Evolutionary conservation across 2,888 invertebrate species (phyloP), one percentile per base, ranked within the genome.

Genomic region (Andrena dorsata): DNA sequence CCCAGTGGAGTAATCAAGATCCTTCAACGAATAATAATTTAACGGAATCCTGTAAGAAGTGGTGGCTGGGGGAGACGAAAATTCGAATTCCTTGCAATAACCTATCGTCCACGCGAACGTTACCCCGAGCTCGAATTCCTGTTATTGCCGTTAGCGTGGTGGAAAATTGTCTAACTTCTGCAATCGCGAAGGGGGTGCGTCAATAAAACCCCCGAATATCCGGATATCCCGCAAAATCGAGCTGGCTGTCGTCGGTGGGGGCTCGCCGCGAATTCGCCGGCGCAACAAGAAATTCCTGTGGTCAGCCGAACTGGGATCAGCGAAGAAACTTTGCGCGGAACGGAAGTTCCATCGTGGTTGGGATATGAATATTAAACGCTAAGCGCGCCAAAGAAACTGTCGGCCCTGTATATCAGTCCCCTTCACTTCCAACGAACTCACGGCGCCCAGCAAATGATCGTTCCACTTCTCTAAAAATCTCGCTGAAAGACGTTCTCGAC

Each of bases 201-300:
- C 72, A 66, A 79, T 82, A 84, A 84, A 80, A 80, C 65, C 82
- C 26, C 60, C 28, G 79, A 41, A 61, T 80, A 80, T 41, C 68
- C 64, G 69, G 82, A 79, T 79, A 83, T 83, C 68, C 85, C 49
- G 51, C 35, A 63, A 76, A 85, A 86, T 71, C 69, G 64, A 41
- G 61, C 56, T 69, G 28, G 49, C 74, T 74, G 64, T 82, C 74
- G 72, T 69, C 75, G 28, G 32, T n/a, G 47, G 49, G 26, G 58
- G 16, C 35, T n/a, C 66, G 30, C 70, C 64, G 64, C 35, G 69
- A 61, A 80, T 82, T 66, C 75, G 23, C 23, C 71, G 70, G 23
- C 26, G 73, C 68, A 71, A 84, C 81, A 86, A 86, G 83, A 83
- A 85, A 86, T 83, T 73, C 71, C 78, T 35, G 49, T 32, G 85